Evolutionary conservation across 2,888 invertebrate genomes (phyloP).

Genomic region (Nemoura dubitans): DNA sequence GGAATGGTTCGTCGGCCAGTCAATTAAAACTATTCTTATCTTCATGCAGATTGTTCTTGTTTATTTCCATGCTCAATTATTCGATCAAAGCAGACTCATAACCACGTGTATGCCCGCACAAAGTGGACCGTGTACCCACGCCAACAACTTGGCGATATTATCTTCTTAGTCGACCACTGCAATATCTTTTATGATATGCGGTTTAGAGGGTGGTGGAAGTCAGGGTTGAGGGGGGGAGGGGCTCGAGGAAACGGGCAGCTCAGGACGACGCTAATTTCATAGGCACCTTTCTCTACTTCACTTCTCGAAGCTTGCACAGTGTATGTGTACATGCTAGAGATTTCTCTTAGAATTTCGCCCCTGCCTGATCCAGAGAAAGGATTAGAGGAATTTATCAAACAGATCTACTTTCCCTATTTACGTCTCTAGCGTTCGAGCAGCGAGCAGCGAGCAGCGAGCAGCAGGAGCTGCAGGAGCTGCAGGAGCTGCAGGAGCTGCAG

Average conservation of each 20-base stretch:
- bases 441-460: not conserved
- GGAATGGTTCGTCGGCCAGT: not conserved
- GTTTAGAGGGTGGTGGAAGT: not conserved
- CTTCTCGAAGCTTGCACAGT: not conserved
- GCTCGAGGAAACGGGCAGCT: conserved; percentile 7
- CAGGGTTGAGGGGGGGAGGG: not conserved
- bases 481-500: too few relatives aligned
- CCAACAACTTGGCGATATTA: not conserved
- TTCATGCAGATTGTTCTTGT: not conserved
- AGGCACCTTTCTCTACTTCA: not conserved
- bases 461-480: too few relatives aligned
- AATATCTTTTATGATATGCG: not conserved
- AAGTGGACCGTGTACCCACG: too few relatives aligned
- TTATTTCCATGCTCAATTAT: not conserved
- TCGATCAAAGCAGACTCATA: too few relatives aligned
- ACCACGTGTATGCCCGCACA: too few relatives aligned
- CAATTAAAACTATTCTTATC: not conserved
- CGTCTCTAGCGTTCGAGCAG: not conserved
- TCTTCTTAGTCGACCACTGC: not conserved
- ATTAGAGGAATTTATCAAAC: conserved; percentile 32
- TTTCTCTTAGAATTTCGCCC: conserved; percentile 22
- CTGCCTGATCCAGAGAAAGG: not conserved
- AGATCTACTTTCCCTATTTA: conserved; percentile 1
- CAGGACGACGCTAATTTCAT: conserved; percentile 2
- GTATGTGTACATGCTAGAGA: not conserved